Conservation (phyloP, 2,888 invertebrate species). For the Leucoma salicis region DNA sequence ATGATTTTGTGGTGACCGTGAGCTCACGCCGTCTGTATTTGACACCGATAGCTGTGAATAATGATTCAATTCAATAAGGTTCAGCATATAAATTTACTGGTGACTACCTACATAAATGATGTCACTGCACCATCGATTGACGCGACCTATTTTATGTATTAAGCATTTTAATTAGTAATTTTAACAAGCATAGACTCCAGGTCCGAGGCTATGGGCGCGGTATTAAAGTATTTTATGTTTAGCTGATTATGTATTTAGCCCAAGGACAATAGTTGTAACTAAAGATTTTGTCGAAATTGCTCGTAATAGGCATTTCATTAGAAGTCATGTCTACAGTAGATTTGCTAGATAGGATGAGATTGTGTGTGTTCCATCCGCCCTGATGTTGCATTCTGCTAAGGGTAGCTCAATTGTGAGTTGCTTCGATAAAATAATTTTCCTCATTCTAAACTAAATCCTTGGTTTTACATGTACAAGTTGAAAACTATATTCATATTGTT, state of each 20-base stretch:
- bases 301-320: no score
- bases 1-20: neutral
- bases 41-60: neutral
- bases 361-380: no score
- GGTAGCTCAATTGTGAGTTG: no score
- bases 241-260: constrained; percentile 7
- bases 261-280: constrained; percentile 20
- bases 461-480: no score
- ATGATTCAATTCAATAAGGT: neutral
- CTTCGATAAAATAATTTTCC: no score
- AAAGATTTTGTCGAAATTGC: no score
- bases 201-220: neutral
- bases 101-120: constrained; percentile 38
- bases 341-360: no score
- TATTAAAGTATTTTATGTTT: neutral
- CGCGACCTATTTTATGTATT: constrained; percentile 17
- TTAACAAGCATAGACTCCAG: neutral
- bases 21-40: neutral
- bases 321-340: no score
- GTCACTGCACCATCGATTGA: constrained; percentile 33
- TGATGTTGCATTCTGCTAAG: no score
- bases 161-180: neutral
- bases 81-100: neutral
- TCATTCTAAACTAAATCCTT: no score
- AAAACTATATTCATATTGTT: no score